phyloP scores from a whole-genome alignment of 2,888 invertebrate species.

The Apotomis capreana region DNA sequence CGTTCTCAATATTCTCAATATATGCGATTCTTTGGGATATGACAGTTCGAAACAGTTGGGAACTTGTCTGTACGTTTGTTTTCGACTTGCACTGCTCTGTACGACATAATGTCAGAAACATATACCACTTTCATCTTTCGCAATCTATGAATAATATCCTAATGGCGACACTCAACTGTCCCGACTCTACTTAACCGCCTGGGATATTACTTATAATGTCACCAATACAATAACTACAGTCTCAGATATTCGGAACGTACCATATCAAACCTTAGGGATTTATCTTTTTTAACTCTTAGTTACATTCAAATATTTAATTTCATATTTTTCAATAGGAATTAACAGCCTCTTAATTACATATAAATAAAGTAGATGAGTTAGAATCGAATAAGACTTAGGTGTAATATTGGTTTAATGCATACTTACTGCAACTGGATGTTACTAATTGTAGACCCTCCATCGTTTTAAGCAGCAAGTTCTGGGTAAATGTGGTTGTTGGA shows the following conservation, averaged over 20 bases:
- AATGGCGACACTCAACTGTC: background rate
- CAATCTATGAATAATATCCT: background rate
- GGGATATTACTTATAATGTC: background rate
- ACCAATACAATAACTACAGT: background rate
- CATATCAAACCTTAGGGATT: background rate
- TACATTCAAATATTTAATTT: slow-evolving; percentile 6
- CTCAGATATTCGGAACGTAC: slow-evolving; percentile 4
- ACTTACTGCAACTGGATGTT: slow-evolving; percentile 40
- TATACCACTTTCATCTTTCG: background rate
- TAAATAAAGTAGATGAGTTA: slow-evolving; percentile 34
- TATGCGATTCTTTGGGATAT: too few relatives aligned
- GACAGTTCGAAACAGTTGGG: background rate
- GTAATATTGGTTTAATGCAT: slow-evolving; percentile 34
- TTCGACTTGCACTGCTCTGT: too few relatives aligned
- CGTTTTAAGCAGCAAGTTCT: slow-evolving; percentile 18
- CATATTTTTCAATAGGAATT: slow-evolving; percentile 11
- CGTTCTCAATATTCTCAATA: background rate
- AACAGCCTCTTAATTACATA: slow-evolving; percentile 29
- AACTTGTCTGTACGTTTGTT: background rate
- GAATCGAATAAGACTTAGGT: slow-evolving; percentile 37
- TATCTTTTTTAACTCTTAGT: background rate
- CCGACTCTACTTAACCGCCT: background rate
- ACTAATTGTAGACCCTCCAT: slow-evolving; percentile 19
- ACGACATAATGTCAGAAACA: too few relatives aligned
- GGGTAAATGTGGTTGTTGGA: slow-evolving; percentile 15